Percentiles rank a stretch among this genome's conserved stretches.
Conservation (phyloP, 2,113 vertebrate genomes). For the Pedetes capensis region DNA sequence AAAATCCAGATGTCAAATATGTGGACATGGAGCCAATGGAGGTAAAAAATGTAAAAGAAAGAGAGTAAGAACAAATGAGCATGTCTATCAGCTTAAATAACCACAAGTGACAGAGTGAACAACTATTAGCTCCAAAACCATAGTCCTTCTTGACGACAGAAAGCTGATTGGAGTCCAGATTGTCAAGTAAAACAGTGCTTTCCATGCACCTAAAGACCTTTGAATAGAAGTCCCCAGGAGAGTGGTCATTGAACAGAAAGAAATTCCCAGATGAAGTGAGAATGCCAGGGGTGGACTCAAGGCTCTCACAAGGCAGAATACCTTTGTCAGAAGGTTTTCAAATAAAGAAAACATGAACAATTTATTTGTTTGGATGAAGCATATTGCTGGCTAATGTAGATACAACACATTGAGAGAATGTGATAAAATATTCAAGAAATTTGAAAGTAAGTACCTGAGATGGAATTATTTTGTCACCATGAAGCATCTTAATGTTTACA, state of each 20-base stretch:
- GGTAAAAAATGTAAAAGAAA: not conserved
- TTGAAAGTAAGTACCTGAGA: conserved; percentile 13
- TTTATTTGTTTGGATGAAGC: not conserved
- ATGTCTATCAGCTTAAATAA: not conserved
- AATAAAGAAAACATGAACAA: conserved; percentile 8
- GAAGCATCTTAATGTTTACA: conserved; percentile 44
- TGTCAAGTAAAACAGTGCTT: not conserved
- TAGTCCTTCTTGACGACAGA: not conserved
- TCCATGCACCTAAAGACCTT: not conserved
- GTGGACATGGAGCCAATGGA: not conserved
- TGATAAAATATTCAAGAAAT: conserved; percentile 38
- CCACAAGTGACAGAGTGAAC: not conserved
- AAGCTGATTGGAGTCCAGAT: not conserved
- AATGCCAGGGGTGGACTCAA: not conserved
- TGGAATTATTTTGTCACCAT: conserved; percentile 32
- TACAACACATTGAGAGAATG: not conserved
- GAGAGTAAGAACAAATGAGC: not conserved
- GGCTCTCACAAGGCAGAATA: not conserved
- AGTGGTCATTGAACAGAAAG: not conserved
- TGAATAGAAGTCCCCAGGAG: not conserved
- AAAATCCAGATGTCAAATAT: conserved; percentile 1
- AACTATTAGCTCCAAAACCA: not conserved
- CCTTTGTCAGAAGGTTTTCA: conserved; percentile 14
- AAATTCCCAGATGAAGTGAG: not conserved
- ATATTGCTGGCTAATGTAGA: not conserved